Percentiles rank a stretch among this genome's conserved stretches.
Conservation (phyloP, 2,888 invertebrate genomes). For the Parnassius apollo region DNA sequence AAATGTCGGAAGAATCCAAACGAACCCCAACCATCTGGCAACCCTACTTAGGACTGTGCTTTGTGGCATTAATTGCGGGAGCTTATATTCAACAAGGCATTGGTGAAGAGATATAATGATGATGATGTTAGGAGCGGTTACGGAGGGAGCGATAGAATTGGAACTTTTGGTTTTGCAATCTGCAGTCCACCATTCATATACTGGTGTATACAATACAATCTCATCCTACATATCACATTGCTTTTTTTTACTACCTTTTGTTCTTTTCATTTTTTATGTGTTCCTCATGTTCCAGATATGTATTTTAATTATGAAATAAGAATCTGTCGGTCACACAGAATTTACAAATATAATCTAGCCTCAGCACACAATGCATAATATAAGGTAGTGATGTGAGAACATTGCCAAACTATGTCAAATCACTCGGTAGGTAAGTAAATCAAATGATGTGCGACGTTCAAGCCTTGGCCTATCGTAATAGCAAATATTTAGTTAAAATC, state of each 20-base stretch:
- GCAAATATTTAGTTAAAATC: slow-evolving; percentile 13
- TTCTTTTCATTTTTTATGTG: slow-evolving; percentile 1
- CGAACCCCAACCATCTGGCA: no score
- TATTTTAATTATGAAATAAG: neutral
- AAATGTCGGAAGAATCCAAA: no score
- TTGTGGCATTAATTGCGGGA: no score
- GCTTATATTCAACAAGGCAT: no score
- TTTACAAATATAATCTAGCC: slow-evolving; percentile 10
- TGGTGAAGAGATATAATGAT: no score
- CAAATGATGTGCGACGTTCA: neutral
- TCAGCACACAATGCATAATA: slow-evolving; percentile 20
- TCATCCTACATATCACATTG: neutral
- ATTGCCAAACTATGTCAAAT: neutral
- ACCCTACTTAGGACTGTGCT: no score
- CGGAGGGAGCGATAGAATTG: no score
- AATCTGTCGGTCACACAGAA: neutral
- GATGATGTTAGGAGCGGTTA: no score
- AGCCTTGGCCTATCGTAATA: slow-evolving; percentile 13
- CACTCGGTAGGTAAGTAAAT: neutral
- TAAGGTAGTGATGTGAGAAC: slow-evolving; percentile 8
- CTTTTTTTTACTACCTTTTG: neutral
- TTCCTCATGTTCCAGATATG: neutral
- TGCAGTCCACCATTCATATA: no score
- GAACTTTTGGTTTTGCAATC: no score
- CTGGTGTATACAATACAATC: no score